phyloP scores from a whole-genome alignment of 2,113 vertebrate species.

The Saiga tatarica region DNA sequence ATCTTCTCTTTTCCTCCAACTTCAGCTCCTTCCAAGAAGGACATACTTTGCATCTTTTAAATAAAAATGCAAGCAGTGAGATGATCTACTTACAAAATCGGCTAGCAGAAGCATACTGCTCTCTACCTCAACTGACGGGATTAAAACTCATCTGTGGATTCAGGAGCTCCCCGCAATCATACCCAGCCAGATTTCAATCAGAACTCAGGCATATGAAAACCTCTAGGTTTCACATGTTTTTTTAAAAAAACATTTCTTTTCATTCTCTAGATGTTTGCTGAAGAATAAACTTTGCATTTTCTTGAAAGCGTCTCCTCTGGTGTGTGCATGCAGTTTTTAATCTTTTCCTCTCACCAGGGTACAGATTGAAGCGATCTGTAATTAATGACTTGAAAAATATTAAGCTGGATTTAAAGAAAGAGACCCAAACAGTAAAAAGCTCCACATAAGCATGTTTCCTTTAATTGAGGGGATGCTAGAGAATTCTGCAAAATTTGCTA shows the following conservation, averaged over 20 bases:
- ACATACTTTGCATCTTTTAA: conserved; percentile 66
- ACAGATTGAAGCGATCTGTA: conserved; percentile 47
- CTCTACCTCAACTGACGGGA: conserved; percentile 69
- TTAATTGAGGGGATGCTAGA: neutral
- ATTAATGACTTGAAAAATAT: conserved; percentile 50
- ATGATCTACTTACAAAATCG: conserved; percentile 74
- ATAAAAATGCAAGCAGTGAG: conserved; percentile 72
- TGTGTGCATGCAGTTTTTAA: conserved; percentile 3
- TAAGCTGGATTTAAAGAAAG: conserved; percentile 20
- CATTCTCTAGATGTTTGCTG: conserved; percentile 64
- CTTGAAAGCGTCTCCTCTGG: conserved; percentile 54
- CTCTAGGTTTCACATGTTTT: conserved; percentile 71
- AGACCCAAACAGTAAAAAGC: neutral
- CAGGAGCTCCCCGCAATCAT: conserved; percentile 75
- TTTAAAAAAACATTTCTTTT: conserved; percentile 54
- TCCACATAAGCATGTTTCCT: neutral
- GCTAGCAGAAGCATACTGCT: conserved; percentile 63
- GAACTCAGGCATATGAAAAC: conserved; percentile 70
- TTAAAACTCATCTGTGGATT: conserved; percentile 77
- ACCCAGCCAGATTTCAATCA: conserved; percentile 75
- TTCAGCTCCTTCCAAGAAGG: conserved; percentile 51
- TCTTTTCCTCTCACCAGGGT: conserved; percentile 12
- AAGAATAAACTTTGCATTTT: conserved; percentile 61
- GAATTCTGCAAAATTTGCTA: neutral
- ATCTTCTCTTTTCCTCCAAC: conserved; percentile 10